Base-by-base conservation (phyloP, 2,888 invertebrate species). In the Diarsia rubi region DNA sequence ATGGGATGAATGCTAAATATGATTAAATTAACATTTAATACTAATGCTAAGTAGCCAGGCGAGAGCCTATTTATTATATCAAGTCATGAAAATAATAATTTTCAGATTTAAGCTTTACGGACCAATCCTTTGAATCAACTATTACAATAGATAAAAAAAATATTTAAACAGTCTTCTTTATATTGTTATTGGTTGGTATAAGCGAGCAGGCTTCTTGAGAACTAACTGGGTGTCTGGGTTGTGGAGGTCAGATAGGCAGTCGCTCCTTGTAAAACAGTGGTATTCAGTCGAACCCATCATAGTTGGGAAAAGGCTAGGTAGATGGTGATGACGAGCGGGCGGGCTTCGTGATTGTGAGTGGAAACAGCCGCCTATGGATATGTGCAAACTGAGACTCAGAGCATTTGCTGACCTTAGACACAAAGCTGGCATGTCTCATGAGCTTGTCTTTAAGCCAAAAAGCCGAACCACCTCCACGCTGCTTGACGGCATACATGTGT, bases 101-200 rank as follows among this genome's bases (percentile, higher is more conserved):
- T 21, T 57, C 24, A 67, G 24, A 49, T 37, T 37, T 66, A 49
- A 16, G 31, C 44, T 31, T 9, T 21, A 49, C 16, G 3, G 24
- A 42, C 44, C 16, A 49, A 44, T 19, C 24, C 19, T 78, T 24
- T 19, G 37, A 69, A 14, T 27, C 37, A 68, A 27, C 37, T n/a
- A 27, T 52, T 77, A 59, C 54, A 63, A 47, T 77, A 27, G 12
- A 21, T 9, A 27, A 37, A 24, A n/a, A 2, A 21, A 68, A 69
- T n/a, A n/a, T 21, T 37, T 3, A 3, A 42, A 71, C 21, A 27
- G n/a, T 16, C 6, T 42, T 42, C 6, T 54, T 6, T 27, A 45
- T 12, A 11, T 42, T 42, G 12, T 21, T 45, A 69, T 27, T 14
- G 8, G n/a, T 4, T 31, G n/a, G 44, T 9, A 37, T 37, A 37